These are phyloP conservation scores for Phrynosoma blainvillii DNA, from an alignment of 2,113 vertebrate genomes.

Conservation along the genomic window DNA sequence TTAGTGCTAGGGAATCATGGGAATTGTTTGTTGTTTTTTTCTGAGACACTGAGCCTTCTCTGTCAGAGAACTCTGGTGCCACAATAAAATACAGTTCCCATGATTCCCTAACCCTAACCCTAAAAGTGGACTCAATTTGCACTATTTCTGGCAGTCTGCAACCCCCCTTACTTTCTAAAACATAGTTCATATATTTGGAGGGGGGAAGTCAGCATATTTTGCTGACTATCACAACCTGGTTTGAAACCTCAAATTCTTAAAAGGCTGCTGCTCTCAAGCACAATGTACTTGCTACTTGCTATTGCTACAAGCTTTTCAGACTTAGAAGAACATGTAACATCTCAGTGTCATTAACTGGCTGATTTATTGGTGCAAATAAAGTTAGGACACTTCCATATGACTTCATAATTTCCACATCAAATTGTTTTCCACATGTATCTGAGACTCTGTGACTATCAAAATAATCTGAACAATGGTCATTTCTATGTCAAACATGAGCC, in stretches of 20 bases:
- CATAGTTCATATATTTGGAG: not conserved
- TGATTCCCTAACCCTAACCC: too few relatives aligned
- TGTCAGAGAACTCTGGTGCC: too few relatives aligned
- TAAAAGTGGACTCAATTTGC: too few relatives aligned
- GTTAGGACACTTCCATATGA: not conserved
- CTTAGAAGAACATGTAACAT: not conserved
- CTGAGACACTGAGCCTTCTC: too few relatives aligned
- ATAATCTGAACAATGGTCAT: not conserved
- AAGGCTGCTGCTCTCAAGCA: not conserved
- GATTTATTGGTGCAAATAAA: not conserved
- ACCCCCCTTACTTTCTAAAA: not conserved
- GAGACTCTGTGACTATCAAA: not conserved
- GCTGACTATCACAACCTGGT: not conserved
- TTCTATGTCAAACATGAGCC: not conserved
- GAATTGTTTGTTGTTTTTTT: too few relatives aligned
- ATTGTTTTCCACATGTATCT: not conserved
- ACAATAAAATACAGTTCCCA: too few relatives aligned
- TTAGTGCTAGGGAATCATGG: too few relatives aligned
- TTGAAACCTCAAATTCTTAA: not conserved
- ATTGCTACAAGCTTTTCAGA: not conserved
- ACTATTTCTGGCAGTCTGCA: too few relatives aligned
- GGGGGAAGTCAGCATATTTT: not conserved
- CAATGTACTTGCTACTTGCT: too few relatives aligned
- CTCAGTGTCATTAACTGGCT: not conserved
- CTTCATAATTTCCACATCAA: not conserved